These are phyloP conservation scores for Zaprionus camerounensis DNA, from an alignment of 1,140 invertebrate species.

Conservation along the genomic window DNA sequence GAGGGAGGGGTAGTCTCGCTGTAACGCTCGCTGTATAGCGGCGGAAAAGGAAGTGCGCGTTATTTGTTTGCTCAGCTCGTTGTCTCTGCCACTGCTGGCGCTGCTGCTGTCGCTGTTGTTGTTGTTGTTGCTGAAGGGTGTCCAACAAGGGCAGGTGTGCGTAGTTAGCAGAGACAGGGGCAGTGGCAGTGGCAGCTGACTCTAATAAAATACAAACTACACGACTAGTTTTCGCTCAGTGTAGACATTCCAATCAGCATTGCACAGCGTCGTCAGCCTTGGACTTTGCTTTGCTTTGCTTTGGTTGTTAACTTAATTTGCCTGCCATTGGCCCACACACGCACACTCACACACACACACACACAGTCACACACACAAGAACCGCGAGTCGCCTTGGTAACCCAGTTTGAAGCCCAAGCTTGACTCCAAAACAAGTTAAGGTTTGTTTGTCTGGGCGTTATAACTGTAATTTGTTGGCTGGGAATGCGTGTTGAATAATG, in stretches of 20 bases:
- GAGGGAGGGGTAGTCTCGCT: slow-evolving; percentile 2
- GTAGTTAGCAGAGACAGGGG: slow-evolving; percentile 9
- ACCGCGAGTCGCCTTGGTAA: slow-evolving; percentile 16
- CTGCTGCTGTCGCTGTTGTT: slow-evolving; percentile 10
- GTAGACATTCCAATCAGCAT: slow-evolving; percentile 31
- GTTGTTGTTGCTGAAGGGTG: slow-evolving; percentile 18
- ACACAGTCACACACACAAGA: neutral
- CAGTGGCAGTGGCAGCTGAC: neutral
- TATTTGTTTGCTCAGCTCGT: slow-evolving; percentile 48
- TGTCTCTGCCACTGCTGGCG: slow-evolving; percentile 8
- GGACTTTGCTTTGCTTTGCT: slow-evolving; percentile 17
- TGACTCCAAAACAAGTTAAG: slow-evolving; percentile 24
- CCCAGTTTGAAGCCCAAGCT: slow-evolving; percentile 25
- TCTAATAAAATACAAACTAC: neutral
- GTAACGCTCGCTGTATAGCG: slow-evolving; percentile 8
- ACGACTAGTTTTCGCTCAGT: slow-evolving; percentile 1
- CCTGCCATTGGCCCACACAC: slow-evolving; percentile 44
- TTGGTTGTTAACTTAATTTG: slow-evolving; percentile 40
- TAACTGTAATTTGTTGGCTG: slow-evolving; percentile 10
- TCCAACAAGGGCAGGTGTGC: slow-evolving; percentile 40
- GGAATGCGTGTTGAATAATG: slow-evolving; percentile 14
- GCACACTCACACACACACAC: neutral
- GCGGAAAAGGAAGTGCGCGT: slow-evolving; percentile 65
- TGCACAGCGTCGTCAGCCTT: slow-evolving; percentile 25
- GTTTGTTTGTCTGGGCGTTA: slow-evolving; percentile 11